phyloP scores from a whole-genome alignment of 2,113 vertebrate species.

The Campylomormyrus numenius region DNA sequence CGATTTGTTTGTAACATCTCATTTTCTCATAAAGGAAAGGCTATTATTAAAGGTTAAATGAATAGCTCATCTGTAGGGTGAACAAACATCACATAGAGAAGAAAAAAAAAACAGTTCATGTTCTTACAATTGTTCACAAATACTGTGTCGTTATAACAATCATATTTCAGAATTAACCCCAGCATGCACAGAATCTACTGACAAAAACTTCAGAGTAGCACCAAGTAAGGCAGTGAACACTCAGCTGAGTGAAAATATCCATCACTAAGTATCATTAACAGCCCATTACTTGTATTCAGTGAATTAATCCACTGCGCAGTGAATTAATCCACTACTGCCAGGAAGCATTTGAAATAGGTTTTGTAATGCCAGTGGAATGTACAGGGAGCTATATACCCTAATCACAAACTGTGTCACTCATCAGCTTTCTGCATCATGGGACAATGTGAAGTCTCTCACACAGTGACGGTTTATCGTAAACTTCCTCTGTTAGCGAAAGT shows the following conservation, averaged over 20 bases:
- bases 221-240: slow-evolving; percentile 12
- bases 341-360: slow-evolving; percentile 2
- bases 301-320: not conserved
- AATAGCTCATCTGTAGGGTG: not conserved
- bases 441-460: not conserved
- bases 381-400: not conserved
- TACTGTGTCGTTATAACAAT: not conserved
- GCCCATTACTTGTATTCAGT: slow-evolving; percentile 2
- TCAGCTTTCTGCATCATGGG: not conserved
- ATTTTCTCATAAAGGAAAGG: not conserved
- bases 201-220: not conserved
- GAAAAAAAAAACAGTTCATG: not conserved
- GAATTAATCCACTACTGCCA: not conserved
- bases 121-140: not conserved
- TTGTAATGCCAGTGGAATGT: not conserved
- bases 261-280: not conserved
- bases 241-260: not conserved
- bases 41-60: not conserved
- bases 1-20: not conserved
- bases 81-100: not conserved
- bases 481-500: not conserved
- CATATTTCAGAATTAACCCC: not conserved
- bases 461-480: not conserved
- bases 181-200: not conserved
- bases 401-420: not conserved